phyloP scores from a whole-genome alignment of 2,888 invertebrate genomes.

The Cryptocephalus moraei region DNA sequence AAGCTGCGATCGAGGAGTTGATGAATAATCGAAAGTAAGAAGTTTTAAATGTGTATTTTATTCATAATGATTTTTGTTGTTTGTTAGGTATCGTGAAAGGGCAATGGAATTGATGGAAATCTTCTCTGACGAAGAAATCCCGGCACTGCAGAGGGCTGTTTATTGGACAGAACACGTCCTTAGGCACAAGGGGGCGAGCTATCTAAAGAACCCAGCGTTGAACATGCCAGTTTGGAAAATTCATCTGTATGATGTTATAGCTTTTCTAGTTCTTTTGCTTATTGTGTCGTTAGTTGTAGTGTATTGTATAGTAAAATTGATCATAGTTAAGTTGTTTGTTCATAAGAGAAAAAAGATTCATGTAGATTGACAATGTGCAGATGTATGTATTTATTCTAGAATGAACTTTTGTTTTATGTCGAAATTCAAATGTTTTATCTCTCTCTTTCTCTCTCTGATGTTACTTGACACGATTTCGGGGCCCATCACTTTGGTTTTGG shows the following conservation, averaged over 20 bases:
- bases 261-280: constrained; percentile 2
- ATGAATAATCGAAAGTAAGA: constrained; percentile 16
- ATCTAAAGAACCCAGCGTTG: constrained; percentile 15
- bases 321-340: too few relatives aligned
- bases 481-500: too few relatives aligned
- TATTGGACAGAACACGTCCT: constrained; percentile 23
- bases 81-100: constrained; percentile 15
- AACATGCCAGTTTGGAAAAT: constrained; percentile 17
- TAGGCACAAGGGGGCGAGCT: constrained; percentile 17
- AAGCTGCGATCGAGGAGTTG: constrained; percentile 12
- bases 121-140: constrained; percentile 14
- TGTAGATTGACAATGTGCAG: too few relatives aligned
- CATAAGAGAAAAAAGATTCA: too few relatives aligned
- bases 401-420: constrained; percentile 18
- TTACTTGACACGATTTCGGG: too few relatives aligned
- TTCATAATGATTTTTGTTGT: background rate
- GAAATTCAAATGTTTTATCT: too few relatives aligned
- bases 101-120: constrained; percentile 14
- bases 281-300: constrained; percentile 1
- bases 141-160: constrained; percentile 17
- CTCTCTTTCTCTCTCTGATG: too few relatives aligned
- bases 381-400: background rate
- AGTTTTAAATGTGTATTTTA: background rate
- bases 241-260: constrained; percentile 17
- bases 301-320: background rate